Percentiles rank a stretch among this genome's conserved stretches.
Evolutionary conservation across 2,113 vertebrate genomes (phyloP).

Genomic region (Rhynchopsitta pachyrhyncha): DNA sequence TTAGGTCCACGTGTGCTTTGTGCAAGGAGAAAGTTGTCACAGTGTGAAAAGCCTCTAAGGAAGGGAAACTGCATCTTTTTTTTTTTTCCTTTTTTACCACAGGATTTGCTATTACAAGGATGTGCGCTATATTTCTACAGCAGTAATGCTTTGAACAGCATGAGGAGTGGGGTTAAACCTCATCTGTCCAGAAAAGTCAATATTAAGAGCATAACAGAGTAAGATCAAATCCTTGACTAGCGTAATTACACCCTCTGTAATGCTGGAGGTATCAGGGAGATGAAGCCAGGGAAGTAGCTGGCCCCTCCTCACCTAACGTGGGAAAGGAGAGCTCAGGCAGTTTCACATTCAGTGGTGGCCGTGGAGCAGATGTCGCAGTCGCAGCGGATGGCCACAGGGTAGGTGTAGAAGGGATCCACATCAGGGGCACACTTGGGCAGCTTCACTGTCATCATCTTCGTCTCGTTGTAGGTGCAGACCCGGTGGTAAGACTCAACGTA

Average conservation of each 20-base stretch:
- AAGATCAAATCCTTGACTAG: neutral
- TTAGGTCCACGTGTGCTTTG: neutral
- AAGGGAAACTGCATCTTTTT: neutral
- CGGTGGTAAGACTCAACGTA: constrained; percentile 87
- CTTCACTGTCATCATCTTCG: constrained; percentile 80
- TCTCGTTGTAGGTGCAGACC: constrained; percentile 91
- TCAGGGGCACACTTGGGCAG: constrained; percentile 80
- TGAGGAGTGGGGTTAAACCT: neutral
- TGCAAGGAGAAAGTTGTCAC: neutral
- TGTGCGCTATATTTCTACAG: neutral
- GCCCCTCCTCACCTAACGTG: neutral
- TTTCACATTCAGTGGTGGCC: constrained; percentile 87
- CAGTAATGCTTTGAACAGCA: neutral
- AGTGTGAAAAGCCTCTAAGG: neutral
- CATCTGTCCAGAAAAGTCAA: neutral
- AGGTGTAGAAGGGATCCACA: constrained; percentile 86
- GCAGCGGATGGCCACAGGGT: constrained; percentile 86
- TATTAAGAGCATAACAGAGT: neutral
- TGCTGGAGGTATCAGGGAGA: neutral
- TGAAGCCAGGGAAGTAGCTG: neutral
- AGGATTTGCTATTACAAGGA: neutral
- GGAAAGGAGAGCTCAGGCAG: constrained; percentile 55
- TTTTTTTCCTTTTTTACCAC: neutral
- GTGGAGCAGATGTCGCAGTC: constrained; percentile 87
- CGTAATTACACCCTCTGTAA: neutral